phyloP scores from a whole-genome alignment of 2,113 vertebrate genomes.

The Actinemys pallida region DNA sequence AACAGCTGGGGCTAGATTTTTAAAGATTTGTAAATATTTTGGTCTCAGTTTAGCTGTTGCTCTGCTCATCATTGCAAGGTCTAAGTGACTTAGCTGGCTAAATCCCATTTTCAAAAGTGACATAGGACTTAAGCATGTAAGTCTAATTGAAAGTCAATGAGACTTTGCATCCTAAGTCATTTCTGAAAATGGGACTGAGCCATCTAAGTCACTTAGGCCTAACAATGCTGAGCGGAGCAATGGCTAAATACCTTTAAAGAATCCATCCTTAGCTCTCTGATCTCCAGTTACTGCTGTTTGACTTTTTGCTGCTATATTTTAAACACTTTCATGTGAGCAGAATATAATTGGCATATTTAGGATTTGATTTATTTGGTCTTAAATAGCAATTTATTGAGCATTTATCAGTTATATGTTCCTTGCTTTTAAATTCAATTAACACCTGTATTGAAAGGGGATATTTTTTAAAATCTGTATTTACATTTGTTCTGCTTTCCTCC shows the following conservation, averaged over 20 bases:
- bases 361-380: background rate
- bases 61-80: background rate
- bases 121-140: background rate
- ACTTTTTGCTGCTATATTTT: background rate
- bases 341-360: background rate
- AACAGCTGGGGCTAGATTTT: background rate
- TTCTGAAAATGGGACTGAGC: background rate
- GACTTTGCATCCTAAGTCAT: background rate
- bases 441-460: accelerated
- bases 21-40: background rate
- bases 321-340: accelerated
- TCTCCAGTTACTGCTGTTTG: background rate
- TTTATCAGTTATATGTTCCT: background rate
- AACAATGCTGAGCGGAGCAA: background rate
- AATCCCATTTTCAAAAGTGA: background rate
- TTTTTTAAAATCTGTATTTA: background rate
- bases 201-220: background rate
- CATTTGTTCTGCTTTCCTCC: background rate
- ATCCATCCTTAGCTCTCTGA: background rate
- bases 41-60: background rate
- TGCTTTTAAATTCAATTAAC: background rate
- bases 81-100: background rate
- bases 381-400: background rate
- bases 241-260: background rate
- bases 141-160: background rate